Conservation (phyloP, 2,888 invertebrate genomes). For the Crioceris asparagi region DNA sequence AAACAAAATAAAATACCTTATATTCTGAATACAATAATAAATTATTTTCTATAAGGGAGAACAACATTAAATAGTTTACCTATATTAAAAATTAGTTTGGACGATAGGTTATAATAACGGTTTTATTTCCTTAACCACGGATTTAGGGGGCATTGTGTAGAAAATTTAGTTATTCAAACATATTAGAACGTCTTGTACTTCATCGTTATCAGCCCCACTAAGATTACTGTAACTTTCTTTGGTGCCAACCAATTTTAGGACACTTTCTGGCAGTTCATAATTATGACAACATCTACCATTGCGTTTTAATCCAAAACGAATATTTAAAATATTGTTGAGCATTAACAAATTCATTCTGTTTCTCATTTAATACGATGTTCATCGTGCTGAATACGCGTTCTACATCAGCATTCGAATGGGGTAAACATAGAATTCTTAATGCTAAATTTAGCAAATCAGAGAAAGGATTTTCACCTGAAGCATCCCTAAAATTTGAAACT, state of each 20-base stretch:
- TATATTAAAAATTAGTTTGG: too few relatives aligned
- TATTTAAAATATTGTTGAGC: background rate
- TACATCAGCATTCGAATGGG: background rate
- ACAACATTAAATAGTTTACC: too few relatives aligned
- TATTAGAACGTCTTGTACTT: too few relatives aligned
- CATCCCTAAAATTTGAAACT: background rate
- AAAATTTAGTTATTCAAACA: too few relatives aligned
- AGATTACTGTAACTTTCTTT: too few relatives aligned
- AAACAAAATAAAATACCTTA: too few relatives aligned
- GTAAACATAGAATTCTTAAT: background rate
- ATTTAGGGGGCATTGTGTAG: too few relatives aligned
- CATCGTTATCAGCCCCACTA: too few relatives aligned
- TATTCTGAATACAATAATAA: too few relatives aligned
- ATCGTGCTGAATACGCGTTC: background rate
- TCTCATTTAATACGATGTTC: background rate
- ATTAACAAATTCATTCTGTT: background rate
- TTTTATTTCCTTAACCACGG: too few relatives aligned
- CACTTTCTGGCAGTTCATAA: background rate
- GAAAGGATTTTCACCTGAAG: background rate
- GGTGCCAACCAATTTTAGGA: background rate
- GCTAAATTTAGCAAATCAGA: background rate
- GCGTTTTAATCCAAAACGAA: background rate
- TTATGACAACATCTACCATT: background rate
- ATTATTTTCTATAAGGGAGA: too few relatives aligned
- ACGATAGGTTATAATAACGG: too few relatives aligned